These are phyloP conservation scores for Albula glossodonta DNA, from an alignment of 2,113 vertebrate species.

Conservation along the genomic window DNA sequence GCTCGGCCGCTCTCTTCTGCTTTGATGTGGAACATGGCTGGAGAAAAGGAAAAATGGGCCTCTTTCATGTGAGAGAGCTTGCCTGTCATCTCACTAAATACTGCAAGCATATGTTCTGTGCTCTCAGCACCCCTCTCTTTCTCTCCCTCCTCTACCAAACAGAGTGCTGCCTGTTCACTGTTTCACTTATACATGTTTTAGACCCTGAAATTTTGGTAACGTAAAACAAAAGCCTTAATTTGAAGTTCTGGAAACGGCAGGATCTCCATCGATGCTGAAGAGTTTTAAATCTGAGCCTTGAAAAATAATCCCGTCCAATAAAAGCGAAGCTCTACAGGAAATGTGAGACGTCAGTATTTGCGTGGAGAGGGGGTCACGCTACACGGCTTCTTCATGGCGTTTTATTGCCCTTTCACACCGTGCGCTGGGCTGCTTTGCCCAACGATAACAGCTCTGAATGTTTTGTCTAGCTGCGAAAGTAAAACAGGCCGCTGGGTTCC, in stretches of 20 bases:
- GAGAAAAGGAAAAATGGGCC: constrained; percentile 39
- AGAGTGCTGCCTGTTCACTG: constrained; percentile 40
- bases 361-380: neutral
- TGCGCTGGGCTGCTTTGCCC: constrained; percentile 48
- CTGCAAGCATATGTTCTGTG: constrained; percentile 32
- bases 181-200: neutral
- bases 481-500: constrained; percentile 14
- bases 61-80: constrained; percentile 40
- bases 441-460: constrained; percentile 20
- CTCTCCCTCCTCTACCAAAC: constrained; percentile 24
- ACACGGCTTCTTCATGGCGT: no score
- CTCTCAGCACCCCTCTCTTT: constrained; percentile 31
- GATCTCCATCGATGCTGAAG: neutral
- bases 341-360: neutral
- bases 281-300: neutral
- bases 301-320: neutral
- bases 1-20: constrained; percentile 43
- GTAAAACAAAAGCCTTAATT: neutral
- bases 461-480: constrained; percentile 30
- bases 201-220: neutral
- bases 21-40: constrained; percentile 51
- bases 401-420: constrained; percentile 36
- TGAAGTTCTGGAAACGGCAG: neutral
- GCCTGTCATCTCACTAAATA: constrained; percentile 31
- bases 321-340: neutral